phyloP scores from a whole-genome alignment of 2,888 invertebrate species.

The Byasa hedistus region DNA sequence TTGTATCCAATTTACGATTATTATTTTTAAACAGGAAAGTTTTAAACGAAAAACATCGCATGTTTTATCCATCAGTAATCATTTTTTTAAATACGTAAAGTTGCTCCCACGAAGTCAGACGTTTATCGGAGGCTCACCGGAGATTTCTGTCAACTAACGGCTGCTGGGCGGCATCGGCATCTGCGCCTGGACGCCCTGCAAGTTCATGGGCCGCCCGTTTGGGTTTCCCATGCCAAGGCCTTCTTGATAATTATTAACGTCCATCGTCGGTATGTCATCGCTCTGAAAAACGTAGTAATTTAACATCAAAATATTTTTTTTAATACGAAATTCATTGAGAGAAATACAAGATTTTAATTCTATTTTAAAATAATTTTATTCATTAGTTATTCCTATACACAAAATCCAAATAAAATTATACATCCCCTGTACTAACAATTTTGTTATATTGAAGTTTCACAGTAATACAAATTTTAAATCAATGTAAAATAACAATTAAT shows the following conservation, averaged over 20 bases:
- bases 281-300: slow-evolving; percentile 70
- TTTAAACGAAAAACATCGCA: no score
- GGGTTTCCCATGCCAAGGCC: slow-evolving; percentile 74
- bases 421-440: no score
- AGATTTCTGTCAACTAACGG: slow-evolving; percentile 49
- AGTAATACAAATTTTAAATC: no score
- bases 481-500: no score
- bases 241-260: slow-evolving; percentile 85
- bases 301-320: not conserved
- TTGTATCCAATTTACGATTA: no score
- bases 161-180: slow-evolving; percentile 72
- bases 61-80: slow-evolving; percentile 9
- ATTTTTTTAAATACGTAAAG: not conserved
- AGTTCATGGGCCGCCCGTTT: slow-evolving; percentile 75
- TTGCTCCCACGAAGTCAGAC: slow-evolving; percentile 22
- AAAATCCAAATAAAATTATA: not conserved
- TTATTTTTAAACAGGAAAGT: no score
- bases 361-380: not conserved
- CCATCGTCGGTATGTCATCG: slow-evolving; percentile 87
- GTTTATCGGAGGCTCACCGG: slow-evolving; percentile 18
- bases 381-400: not conserved
- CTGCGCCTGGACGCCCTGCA: slow-evolving; percentile 73
- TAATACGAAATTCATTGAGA: not conserved
- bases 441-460: no score
- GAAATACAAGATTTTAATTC: not conserved